Percentiles rank a stretch among this genome's conserved stretches.
phyloP scores from a whole-genome alignment of 2,797 vertebrate species.

The Melanotaenia boesemani region DNA sequence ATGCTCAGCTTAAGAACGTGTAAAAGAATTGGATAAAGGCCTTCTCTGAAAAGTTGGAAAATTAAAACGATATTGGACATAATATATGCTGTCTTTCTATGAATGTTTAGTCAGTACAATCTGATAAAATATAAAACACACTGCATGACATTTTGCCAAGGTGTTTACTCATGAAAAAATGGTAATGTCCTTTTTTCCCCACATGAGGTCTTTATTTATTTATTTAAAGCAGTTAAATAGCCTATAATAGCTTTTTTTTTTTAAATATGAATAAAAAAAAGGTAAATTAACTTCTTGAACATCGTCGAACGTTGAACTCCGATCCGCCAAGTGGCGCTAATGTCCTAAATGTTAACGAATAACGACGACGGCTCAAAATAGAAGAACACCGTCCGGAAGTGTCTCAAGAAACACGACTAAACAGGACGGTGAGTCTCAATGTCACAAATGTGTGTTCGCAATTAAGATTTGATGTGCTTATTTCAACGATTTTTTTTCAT shows the following conservation, averaged over 20 bases:
- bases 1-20: conserved; percentile 63
- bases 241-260: too few species aligned
- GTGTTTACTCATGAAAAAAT: too few species aligned
- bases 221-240: too few species aligned
- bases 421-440: conserved; percentile 67
- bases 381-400: conserved; percentile 28
- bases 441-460: conserved; percentile 23
- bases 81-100: conserved; percentile 22
- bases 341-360: fast-evolving
- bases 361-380: neutral
- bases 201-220: too few species aligned
- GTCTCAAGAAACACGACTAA: neutral
- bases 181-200: too few species aligned
- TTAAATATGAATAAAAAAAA: too few species aligned
- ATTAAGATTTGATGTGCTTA: fast-evolving
- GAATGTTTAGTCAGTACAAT: neutral
- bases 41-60: conserved; percentile 62
- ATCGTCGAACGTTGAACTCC: conserved; percentile 15
- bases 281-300: too few species aligned
- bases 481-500: fast-evolving
- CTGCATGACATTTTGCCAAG: neutral
- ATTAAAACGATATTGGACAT: conserved; percentile 62
- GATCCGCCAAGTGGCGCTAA: conserved; percentile 46
- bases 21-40: conserved; percentile 52
- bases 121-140: neutral